Evolutionary conservation across 2,113 vertebrate genomes (phyloP).

Genomic region (Notarius quadriscutis): DNA sequence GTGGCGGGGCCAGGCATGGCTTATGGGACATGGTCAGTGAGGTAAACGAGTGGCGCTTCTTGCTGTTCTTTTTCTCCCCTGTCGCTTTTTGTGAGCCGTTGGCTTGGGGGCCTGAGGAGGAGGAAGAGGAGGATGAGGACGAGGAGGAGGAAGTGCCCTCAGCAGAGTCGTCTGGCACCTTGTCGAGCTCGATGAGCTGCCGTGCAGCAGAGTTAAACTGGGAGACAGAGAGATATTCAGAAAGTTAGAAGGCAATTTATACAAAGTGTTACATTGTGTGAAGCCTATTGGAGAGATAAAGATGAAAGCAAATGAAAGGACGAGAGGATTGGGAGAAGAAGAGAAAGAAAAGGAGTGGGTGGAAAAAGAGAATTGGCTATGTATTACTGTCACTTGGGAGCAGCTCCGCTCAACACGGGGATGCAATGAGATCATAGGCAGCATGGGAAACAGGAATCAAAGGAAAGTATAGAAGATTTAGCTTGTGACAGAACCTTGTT

Average conservation of each 20-base stretch:
- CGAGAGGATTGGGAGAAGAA: background rate
- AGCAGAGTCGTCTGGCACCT: constrained; percentile 81
- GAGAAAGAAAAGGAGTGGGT: background rate
- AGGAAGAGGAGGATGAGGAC: background rate
- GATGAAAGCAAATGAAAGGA: background rate
- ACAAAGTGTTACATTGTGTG: background rate
- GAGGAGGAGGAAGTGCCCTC: constrained; percentile 77
- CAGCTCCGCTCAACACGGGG: background rate
- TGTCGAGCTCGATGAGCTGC: constrained; percentile 94
- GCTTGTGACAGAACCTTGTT: constrained; percentile 59
- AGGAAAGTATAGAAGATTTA: constrained; percentile 55
- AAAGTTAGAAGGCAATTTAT: background rate
- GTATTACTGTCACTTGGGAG: constrained; percentile 35
- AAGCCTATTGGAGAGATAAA: background rate
- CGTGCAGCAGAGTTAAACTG: constrained; percentile 96
- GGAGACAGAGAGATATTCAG: background rate
- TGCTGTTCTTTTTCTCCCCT: constrained; percentile 96
- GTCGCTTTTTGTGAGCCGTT: constrained; percentile 80
- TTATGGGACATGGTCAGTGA: constrained; percentile 98
- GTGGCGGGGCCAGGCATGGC: constrained; percentile 85
- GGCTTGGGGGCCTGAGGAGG: constrained; percentile 72
- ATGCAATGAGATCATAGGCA: constrained; percentile 33
- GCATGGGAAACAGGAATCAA: constrained; percentile 58
- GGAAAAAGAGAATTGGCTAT: background rate
- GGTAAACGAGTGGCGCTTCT: constrained; percentile 98